Conservation (phyloP, 2,113 vertebrate genomes). For the Scolopax mira region DNA sequence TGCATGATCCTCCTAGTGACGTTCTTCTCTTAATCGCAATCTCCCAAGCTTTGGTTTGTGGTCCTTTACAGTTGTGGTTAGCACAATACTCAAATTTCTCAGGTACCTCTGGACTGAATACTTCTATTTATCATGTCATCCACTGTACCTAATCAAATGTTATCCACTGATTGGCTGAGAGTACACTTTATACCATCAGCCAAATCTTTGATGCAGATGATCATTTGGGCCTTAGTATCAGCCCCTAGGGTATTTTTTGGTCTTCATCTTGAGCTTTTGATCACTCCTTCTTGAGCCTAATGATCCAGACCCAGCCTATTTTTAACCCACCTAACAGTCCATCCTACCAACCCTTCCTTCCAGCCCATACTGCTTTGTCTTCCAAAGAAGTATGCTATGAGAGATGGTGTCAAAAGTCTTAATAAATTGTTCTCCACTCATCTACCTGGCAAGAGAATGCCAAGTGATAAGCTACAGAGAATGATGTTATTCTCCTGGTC, state of each 20-base stretch:
- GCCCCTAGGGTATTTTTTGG: background rate
- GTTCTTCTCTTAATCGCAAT: background rate
- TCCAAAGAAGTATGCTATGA: background rate
- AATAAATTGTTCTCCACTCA: background rate
- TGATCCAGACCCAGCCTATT: background rate
- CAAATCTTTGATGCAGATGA: background rate
- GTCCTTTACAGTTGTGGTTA: background rate
- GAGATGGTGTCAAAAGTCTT: background rate
- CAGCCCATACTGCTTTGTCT: background rate
- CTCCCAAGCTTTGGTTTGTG: background rate
- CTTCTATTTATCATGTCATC: background rate
- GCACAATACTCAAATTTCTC: background rate
- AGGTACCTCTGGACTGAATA: background rate
- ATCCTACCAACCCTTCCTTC: background rate
- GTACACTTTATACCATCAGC: too few species aligned
- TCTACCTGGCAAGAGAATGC: background rate
- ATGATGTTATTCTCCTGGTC: background rate
- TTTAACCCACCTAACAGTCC: background rate
- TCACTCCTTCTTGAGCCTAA: background rate
- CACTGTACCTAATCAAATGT: background rate
- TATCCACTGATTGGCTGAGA: background rate
- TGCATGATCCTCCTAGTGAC: background rate
- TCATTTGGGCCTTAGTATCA: background rate
- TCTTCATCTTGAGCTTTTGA: background rate
- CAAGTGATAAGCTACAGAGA: background rate